Base-by-base conservation (phyloP, 35 echinoderm and acorn worm genomes). In the Acanthaster planci region DNA sequence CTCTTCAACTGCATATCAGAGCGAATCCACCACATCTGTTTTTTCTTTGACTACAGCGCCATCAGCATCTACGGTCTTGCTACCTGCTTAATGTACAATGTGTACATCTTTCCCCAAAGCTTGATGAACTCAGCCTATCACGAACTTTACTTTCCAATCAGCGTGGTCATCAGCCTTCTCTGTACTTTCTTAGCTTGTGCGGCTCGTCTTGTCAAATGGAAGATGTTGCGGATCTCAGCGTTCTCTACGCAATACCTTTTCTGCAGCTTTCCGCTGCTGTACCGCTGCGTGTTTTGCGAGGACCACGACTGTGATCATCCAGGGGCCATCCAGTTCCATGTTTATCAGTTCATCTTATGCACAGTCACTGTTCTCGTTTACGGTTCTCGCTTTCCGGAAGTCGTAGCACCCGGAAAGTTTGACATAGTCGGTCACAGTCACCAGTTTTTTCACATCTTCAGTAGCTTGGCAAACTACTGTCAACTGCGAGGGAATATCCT, bases 1-100 rank as follows among this genome's bases (percentile, higher is more conserved):
- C 84, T 97, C 60, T 93, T 97, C 80, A 90, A 83, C 52, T 97
- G 95, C 38, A 82, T 97, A 39, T 97, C 95, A 2, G 91, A 93
- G 80, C 64, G 88, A 39, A 88, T 32, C 2, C 95, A 91, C 9
- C 91, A 97, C 38, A 82, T 97, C 51, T 93, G 91, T 50, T 97
- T 97, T 60, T 97, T 97, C 31, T 35, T 93, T 29, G 95, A 97
- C 88, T 97, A 97, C 34, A 83, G 90, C 16, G 87, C 91, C 14
- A 35, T 97, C 8, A 90, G 95, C 36, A 81, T 97, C 64, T 97
- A 97, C 85, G 88, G 95, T 44, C 59, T 97, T 1, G 91, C 87
- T 55, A 84, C 78, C 55, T 79, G 60, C 22, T 84, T 97, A 51
- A 87, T 67, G 21, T 89, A 89, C 51, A 76, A 79, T 36, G 51